Conservation (phyloP, 2,113 vertebrate genomes). For the Motacilla tschutschensis region DNA sequence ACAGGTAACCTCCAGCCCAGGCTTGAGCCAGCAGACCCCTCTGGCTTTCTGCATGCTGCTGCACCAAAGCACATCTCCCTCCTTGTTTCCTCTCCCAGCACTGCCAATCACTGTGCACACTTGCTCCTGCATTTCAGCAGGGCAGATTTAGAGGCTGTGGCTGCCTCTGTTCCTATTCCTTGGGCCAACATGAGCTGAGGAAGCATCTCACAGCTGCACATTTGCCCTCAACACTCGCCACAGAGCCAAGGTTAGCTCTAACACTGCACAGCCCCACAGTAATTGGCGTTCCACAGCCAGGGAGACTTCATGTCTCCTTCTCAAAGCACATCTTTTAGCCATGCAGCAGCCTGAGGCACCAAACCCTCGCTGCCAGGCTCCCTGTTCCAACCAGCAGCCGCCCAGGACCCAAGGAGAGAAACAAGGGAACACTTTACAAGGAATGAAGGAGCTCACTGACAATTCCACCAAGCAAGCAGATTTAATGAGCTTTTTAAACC, state of each 20-base stretch:
- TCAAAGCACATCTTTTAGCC: not conserved
- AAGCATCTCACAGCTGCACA: not conserved
- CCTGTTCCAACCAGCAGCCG: not conserved
- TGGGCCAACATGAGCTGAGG: not conserved
- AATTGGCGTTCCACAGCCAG: not conserved
- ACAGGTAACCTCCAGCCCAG: not conserved
- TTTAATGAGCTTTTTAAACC: not conserved
- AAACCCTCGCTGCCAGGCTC: not conserved
- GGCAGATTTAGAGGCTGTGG: not conserved
- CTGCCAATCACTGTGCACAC: not conserved
- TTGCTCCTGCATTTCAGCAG: not conserved
- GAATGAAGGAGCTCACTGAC: not conserved
- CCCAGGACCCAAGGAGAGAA: not conserved
- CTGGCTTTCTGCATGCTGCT: not conserved
- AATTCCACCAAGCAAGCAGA: not conserved
- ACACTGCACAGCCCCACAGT: not conserved
- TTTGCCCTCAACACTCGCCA: not conserved
- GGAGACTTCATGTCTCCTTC: not conserved
- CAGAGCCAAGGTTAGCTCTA: not conserved
- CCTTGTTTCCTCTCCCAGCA: not conserved
- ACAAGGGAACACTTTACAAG: fast-evolving
- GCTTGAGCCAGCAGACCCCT: not conserved
- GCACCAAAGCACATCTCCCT: not conserved
- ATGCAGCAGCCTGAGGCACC: not conserved
- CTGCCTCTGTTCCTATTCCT: not conserved